Evolutionary conservation across 2,888 invertebrate species (phyloP).

Genomic region (Pristionchus arcanus): DNA sequence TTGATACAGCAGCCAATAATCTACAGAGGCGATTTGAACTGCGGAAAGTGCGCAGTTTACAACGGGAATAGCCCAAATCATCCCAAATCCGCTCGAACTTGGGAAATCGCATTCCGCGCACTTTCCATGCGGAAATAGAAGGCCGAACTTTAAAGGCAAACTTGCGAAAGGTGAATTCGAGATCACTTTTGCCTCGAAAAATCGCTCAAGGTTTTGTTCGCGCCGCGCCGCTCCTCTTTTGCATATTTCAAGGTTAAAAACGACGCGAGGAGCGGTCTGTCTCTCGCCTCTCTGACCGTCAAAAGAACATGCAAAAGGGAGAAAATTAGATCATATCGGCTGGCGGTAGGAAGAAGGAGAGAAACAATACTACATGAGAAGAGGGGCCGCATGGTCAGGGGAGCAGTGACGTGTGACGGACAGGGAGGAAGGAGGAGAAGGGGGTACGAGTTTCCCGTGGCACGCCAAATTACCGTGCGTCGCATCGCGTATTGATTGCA

Average conservation of each 20-base stretch:
- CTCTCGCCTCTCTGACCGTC: too few species aligned
- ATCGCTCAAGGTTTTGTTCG: neutral
- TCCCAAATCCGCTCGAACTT: neutral
- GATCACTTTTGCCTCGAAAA: neutral
- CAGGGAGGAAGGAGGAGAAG: neutral
- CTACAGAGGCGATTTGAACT: neutral
- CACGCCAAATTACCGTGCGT: neutral
- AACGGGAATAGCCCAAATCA: constrained; percentile 10
- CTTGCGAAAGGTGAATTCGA: neutral
- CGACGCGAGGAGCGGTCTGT: neutral
- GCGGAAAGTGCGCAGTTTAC: neutral
- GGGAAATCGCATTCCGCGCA: neutral
- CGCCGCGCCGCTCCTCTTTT: constrained; percentile 29
- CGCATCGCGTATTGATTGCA: constrained; percentile 4
- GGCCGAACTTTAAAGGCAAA: neutral
- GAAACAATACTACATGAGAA: neutral
- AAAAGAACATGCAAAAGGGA: neutral
- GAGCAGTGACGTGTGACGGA: neutral
- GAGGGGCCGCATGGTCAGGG: neutral
- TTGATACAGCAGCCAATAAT: constrained; percentile 35
- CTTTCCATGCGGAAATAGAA: neutral
- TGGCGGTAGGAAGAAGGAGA: neutral
- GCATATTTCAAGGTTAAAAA: constrained; percentile 40
- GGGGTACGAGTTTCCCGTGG: neutral
- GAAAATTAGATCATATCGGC: neutral